A percentile compares a stretch with the other conserved stretches of the same genome.
phyloP scores from a whole-genome alignment of 2,113 vertebrate species.

The Oryzias melastigma region DNA sequence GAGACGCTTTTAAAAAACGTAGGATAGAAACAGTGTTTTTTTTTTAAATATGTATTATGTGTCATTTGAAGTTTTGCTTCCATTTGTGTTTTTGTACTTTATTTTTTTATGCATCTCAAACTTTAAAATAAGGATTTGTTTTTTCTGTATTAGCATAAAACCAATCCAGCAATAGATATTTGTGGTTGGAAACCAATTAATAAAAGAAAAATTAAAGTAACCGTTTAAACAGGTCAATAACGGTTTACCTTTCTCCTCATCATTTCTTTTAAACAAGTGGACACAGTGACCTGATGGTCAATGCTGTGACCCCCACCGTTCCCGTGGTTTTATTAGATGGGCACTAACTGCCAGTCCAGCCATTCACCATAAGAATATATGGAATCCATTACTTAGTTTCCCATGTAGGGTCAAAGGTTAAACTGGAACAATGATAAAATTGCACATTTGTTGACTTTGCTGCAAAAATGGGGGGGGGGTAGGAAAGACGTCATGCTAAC shows the following conservation, averaged over 20 bases:
- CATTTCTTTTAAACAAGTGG: conserved; percentile 7
- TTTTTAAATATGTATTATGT: too few relatives aligned
- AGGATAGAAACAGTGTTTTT: too few relatives aligned
- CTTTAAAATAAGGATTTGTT: too few relatives aligned
- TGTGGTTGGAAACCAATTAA: neutral
- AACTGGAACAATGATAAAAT: conserved; percentile 81
- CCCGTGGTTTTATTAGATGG: conserved; percentile 80
- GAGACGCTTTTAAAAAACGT: too few relatives aligned
- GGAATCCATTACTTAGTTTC: conserved; percentile 86
- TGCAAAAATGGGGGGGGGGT: conserved; percentile 29
- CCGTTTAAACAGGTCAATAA: neutral
- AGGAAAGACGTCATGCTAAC: conserved; percentile 48
- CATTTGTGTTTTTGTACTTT: too few relatives aligned
- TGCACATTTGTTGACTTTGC: conserved; percentile 64
- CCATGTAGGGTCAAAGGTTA: conserved; percentile 80
- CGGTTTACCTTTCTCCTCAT: conserved; percentile 1
- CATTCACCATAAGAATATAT: conserved; percentile 80
- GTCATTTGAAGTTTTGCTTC: too few relatives aligned
- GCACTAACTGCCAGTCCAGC: conserved; percentile 69
- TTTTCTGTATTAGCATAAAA: too few relatives aligned
- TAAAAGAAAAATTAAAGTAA: neutral
- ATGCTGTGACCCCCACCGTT: conserved; percentile 48
- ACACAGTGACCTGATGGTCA: conserved; percentile 43
- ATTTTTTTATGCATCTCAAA: too few relatives aligned
- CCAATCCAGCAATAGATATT: too few relatives aligned